Conservation (phyloP, 1,140 invertebrate genomes). For the Cotesia vestalis region DNA sequence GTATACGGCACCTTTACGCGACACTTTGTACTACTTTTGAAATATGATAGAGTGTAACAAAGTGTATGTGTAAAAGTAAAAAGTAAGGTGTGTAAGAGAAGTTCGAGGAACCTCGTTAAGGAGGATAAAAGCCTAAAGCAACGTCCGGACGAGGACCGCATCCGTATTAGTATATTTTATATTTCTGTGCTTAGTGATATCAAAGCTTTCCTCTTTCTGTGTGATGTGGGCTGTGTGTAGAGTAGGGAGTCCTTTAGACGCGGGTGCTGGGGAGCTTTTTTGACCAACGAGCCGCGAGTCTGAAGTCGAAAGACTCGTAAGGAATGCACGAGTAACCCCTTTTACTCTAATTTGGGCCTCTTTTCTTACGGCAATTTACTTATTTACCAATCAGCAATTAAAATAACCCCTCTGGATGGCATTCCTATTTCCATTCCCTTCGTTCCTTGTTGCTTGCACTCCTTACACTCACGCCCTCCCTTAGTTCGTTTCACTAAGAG, state of each 20-base stretch:
- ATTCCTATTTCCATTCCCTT: background rate
- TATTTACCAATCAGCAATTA: slow-evolving; percentile 62
- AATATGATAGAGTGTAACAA: background rate
- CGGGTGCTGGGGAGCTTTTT: slow-evolving; percentile 34
- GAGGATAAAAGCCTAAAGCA: slow-evolving; percentile 42
- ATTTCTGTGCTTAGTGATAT: too few relatives aligned
- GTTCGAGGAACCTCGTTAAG: slow-evolving; percentile 47
- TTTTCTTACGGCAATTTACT: slow-evolving; percentile 60
- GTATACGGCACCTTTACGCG: slow-evolving; percentile 28
- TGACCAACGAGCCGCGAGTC: slow-evolving; percentile 41
- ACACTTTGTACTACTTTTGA: slow-evolving; percentile 29
- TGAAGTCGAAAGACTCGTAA: background rate
- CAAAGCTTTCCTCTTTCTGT: background rate
- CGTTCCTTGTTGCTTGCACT: too few relatives aligned
- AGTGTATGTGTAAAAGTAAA: background rate
- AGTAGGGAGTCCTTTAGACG: slow-evolving; percentile 19
- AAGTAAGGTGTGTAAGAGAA: background rate
- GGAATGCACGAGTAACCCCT: slow-evolving; percentile 7
- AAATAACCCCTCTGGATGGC: slow-evolving; percentile 42
- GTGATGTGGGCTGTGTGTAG: slow-evolving; percentile 19
- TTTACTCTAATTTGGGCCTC: slow-evolving; percentile 14
- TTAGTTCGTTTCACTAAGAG: background rate
- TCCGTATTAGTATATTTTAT: slow-evolving; percentile 27
- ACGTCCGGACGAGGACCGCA: slow-evolving; percentile 37
- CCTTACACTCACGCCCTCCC: too few relatives aligned